phyloP scores from a whole-genome alignment of 2,797 vertebrate genomes.

The Amniataba percoides region DNA sequence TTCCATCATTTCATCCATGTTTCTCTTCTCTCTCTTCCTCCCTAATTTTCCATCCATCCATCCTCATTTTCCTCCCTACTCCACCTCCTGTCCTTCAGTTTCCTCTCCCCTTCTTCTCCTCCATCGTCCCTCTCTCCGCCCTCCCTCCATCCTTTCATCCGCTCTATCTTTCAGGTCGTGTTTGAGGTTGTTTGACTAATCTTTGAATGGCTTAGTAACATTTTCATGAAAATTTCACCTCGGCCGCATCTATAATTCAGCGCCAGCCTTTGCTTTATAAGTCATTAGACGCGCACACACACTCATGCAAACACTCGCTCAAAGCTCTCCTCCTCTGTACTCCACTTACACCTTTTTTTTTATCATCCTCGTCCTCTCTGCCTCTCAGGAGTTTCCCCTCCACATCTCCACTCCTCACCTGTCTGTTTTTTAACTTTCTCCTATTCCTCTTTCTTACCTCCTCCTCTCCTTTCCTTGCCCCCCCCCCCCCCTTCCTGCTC shows the following conservation, averaged over 20 bases:
- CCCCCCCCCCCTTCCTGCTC: neutral
- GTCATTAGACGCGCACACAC: constrained; percentile 33
- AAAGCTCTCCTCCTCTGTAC: constrained; percentile 7
- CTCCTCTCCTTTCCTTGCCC: neutral
- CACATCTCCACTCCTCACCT: neutral
- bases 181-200: constrained; percentile 47
- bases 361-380: neutral
- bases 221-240: constrained; percentile 55
- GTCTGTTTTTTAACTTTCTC: neutral
- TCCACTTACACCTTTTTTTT: neutral
- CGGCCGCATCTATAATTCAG: constrained; percentile 55
- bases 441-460: neutral
- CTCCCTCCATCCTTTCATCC: neutral
- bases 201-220: constrained; percentile 49
- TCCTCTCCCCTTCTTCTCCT: neutral
- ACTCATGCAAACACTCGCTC: constrained; percentile 12
- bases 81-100: neutral
- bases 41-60: neutral
- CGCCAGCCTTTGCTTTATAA: constrained; percentile 36
- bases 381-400: neutral
- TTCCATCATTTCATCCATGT: neutral
- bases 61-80: neutral
- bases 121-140: neutral
- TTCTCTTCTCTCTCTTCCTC: neutral
- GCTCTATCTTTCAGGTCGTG: constrained; percentile 18